Evolutionary conservation across 2,888 invertebrate species (phyloP).

Genomic region (Bruchidius siliquastri): DNA sequence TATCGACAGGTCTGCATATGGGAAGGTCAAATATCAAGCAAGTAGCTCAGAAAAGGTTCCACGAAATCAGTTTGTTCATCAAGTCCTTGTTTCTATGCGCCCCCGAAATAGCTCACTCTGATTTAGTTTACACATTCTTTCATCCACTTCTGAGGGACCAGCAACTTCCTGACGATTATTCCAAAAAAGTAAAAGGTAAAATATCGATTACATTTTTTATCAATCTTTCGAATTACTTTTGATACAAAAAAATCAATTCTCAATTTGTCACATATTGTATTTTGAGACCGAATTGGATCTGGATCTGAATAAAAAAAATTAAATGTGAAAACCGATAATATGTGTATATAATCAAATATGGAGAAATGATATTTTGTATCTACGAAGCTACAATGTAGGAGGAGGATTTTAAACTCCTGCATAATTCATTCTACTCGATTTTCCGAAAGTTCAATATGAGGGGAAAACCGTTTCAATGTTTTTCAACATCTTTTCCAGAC

Average conservation of each 20-base stretch:
- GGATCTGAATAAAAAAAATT: too few relatives aligned
- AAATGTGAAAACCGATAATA: too few relatives aligned
- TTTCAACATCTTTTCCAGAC: neutral
- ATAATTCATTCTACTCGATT: too few relatives aligned
- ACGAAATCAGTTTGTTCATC: slow-evolving; percentile 85
- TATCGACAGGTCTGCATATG: slow-evolving; percentile 72
- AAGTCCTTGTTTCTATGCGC: slow-evolving; percentile 80
- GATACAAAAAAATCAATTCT: too few relatives aligned
- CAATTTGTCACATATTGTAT: too few relatives aligned
- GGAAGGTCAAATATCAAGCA: slow-evolving; percentile 92
- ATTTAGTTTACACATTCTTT: slow-evolving; percentile 97
- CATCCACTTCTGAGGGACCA: slow-evolving; percentile 93
- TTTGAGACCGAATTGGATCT: too few relatives aligned
- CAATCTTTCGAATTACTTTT: neutral
- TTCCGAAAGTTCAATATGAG: too few relatives aligned
- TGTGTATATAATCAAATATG: too few relatives aligned
- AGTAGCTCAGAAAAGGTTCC: slow-evolving; percentile 88
- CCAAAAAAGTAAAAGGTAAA: slow-evolving; percentile 71
- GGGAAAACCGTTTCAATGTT: too few relatives aligned
- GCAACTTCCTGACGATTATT: slow-evolving; percentile 78
- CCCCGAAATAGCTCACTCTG: slow-evolving; percentile 91
- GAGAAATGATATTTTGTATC: too few relatives aligned
- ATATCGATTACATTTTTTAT: slow-evolving; percentile 3
- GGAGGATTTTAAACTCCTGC: too few relatives aligned
- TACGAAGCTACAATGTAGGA: too few relatives aligned